phyloP scores from a whole-genome alignment of 2,797 vertebrate species.

The Enteromius unitaeniatus region DNA sequence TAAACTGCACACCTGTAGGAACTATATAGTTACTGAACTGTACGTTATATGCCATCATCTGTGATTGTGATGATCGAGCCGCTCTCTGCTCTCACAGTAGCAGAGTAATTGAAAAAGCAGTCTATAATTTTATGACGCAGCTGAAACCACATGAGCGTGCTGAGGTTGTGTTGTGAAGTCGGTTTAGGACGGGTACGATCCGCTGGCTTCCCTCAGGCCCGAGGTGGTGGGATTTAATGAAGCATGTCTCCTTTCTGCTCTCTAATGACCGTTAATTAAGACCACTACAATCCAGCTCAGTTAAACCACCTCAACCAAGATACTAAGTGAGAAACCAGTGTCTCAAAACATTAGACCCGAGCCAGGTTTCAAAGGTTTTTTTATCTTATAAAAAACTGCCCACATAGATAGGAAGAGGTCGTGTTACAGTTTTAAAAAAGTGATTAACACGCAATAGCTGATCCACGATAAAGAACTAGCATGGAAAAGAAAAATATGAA shows the following conservation, averaged over 20 bases:
- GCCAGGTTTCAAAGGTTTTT: background rate
- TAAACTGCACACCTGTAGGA: background rate
- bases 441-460: too few species aligned
- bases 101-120: constrained; percentile 22
- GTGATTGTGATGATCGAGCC: background rate
- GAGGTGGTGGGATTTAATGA: constrained; percentile 27
- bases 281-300: background rate
- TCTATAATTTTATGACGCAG: constrained; percentile 1
- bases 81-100: background rate
- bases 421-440: background rate
- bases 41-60: background rate
- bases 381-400: background rate
- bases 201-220: background rate
- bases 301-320: constrained; percentile 23
- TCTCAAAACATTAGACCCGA: background rate
- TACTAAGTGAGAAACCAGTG: constrained; percentile 21
- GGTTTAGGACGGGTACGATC: background rate
- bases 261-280: background rate
- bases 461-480: background rate
- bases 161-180: background rate
- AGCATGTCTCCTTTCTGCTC: constrained; percentile 17
- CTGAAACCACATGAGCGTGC: constrained; percentile 9
- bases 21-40: background rate
- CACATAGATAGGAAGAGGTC: background rate
- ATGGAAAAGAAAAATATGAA: background rate